phyloP scores from a whole-genome alignment of 2,113 vertebrate genomes.

The Phyllostomus hastatus region DNA sequence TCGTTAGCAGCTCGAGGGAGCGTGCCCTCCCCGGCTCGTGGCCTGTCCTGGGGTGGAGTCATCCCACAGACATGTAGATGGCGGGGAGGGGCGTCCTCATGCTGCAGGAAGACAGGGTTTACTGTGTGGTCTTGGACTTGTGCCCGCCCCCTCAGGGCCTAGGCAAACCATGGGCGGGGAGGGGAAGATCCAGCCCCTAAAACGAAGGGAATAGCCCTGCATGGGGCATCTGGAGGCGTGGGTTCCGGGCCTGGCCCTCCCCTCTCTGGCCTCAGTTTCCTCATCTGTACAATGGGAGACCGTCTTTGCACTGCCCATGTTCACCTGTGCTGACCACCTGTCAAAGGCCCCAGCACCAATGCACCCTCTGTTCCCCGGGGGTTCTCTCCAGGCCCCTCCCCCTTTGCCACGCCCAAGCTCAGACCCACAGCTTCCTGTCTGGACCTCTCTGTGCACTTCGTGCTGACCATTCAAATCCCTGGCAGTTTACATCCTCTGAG shows the following conservation, averaged over 20 bases:
- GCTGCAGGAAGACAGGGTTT: neutral
- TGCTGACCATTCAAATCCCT: neutral
- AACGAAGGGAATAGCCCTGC: neutral
- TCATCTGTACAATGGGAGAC: neutral
- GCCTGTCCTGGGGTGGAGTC: neutral
- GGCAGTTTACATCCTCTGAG: neutral
- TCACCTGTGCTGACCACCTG: rapidly evolving
- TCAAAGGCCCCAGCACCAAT: neutral
- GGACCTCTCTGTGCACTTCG: neutral
- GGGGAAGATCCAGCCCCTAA: neutral
- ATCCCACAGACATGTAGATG: neutral
- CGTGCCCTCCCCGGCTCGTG: neutral
- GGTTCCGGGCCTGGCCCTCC: neutral
- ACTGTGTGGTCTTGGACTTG: neutral
- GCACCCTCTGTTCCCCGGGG: rapidly evolving
- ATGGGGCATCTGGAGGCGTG: neutral
- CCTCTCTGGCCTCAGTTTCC: neutral
- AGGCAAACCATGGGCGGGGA: rapidly evolving
- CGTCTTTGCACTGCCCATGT: no score
- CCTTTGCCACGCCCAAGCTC: neutral
- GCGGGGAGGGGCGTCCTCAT: no score
- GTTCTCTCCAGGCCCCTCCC: neutral
- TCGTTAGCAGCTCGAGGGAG: neutral
- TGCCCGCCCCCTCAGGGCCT: neutral
- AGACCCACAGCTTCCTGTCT: neutral